Conservation (phyloP, 2,113 vertebrate genomes). For the Nothobranchius furzeri region DNA sequence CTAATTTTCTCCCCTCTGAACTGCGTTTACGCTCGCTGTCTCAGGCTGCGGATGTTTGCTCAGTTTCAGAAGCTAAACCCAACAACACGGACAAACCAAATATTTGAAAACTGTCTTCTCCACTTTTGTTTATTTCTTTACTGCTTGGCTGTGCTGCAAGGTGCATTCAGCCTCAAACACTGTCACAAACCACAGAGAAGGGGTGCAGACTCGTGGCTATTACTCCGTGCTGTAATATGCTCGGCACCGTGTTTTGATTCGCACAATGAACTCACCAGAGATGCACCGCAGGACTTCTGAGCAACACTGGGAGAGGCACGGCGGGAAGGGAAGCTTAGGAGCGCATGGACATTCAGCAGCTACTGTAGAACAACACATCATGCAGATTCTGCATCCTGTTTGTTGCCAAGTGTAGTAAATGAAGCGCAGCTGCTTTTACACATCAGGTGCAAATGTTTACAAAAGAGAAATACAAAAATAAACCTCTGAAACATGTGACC, state of each 20-base stretch:
- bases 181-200: conserved; percentile 17
- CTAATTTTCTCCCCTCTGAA: conserved; percentile 5
- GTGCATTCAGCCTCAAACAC: conserved; percentile 23
- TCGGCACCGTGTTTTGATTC: conserved; percentile 56
- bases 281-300: conserved; percentile 49
- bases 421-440: conserved; percentile 3
- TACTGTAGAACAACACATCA: conserved; percentile 58
- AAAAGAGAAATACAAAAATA: conserved; percentile 17
- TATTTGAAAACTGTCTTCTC: conserved; percentile 10
- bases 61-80: conserved; percentile 26
- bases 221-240: conserved; percentile 32
- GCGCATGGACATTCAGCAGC: conserved; percentile 63
- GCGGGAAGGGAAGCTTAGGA: conserved; percentile 57
- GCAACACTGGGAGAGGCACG: conserved; percentile 45
- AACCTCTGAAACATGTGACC: background rate
- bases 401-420: conserved; percentile 25
- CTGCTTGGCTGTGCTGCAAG: conserved; percentile 11
- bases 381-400: conserved; percentile 13
- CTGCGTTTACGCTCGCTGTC: background rate
- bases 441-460: conserved; percentile 38
- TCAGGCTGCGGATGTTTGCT: conserved; percentile 6
- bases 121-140: conserved; percentile 5
- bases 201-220: conserved; percentile 14
- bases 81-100: conserved; percentile 32
- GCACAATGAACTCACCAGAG: conserved; percentile 59